phyloP scores from a whole-genome alignment of 1,140 invertebrate genomes.

The Drosophila albomicans region DNA sequence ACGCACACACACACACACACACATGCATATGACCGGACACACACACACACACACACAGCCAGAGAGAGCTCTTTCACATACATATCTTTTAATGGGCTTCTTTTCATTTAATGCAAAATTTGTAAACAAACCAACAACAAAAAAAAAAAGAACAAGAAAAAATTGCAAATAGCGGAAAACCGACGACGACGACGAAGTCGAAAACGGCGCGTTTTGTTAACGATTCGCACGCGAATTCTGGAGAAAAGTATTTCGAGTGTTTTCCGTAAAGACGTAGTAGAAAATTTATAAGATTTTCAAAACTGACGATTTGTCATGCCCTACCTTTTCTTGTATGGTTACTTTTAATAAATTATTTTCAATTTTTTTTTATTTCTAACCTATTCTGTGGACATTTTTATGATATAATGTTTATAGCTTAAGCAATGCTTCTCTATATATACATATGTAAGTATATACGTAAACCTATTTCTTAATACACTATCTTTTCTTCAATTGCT shows the following conservation, averaged over 20 bases:
- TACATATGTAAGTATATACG: too few relatives aligned
- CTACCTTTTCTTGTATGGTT: too few relatives aligned
- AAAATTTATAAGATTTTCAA: too few relatives aligned
- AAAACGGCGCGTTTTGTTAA: conserved; percentile 31
- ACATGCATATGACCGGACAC: not conserved
- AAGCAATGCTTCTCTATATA: too few relatives aligned
- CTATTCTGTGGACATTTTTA: too few relatives aligned
- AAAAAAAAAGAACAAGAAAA: conserved; percentile 5
- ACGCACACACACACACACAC: conserved; percentile 32
- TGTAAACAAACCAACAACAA: conserved; percentile 25
- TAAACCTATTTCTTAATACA: too few relatives aligned
- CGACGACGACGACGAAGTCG: not conserved
- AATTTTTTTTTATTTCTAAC: too few relatives aligned
- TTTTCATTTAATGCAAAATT: conserved; percentile 48
- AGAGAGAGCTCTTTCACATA: conserved; percentile 12
- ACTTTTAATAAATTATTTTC: too few relatives aligned
- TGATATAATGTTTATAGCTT: too few relatives aligned
- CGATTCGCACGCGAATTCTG: conserved; percentile 23
- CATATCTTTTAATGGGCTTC: conserved; percentile 52
- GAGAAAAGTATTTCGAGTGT: not conserved
- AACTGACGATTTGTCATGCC: too few relatives aligned
- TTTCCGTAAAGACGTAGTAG: too few relatives aligned
- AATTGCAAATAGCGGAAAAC: conserved; percentile 26
- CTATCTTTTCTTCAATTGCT: too few relatives aligned
- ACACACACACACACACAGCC: conserved; percentile 12